Base-by-base conservation (phyloP, 1,140 invertebrate species). In the Drosophila aff. region DNA sequence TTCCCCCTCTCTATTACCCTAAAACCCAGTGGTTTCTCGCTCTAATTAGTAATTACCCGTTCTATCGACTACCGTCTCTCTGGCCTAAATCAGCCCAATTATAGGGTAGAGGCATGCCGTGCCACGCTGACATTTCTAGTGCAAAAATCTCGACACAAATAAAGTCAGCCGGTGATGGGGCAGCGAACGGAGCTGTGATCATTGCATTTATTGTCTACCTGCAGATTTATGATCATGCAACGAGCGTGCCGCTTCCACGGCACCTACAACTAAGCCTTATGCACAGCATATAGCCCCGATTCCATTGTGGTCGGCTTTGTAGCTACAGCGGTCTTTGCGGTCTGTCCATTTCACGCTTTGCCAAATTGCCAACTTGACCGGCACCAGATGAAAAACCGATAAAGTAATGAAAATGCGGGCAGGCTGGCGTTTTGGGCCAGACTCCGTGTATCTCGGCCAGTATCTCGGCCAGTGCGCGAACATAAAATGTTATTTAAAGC, bases 281-380 rank as follows among this genome's bases (percentile, higher is more conserved):
- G 62, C 36, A 57, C 15, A 31, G 26, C 44, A 36, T 72, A 67
- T 41, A 67, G 43, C 68, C 67, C 46, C 71, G 61, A 64, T 62
- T 53, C 36, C 53, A 57, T 57, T 57, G 53, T 57, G 53, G 53
- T 63, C 23, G 62, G 44, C 73, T 66, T 71, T 74, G 62, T 36
- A 44, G 53, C 61, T 52, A 41, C 33, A 62, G 36, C 36, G 49
- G 10, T 52, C 50, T 47, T 68, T 84, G 81, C 67, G 85, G 81
- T 84, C 74, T 76, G 78, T 63, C 41, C 85, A 90, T 82, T 89
- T 89, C 85, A 89, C 85, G 85, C 85, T 89, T 89, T 85, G 85
- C 85, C 85, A 89, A 89, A 89, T 89, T 89, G 85, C 85, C 81
- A 89, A 89, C 85, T 89, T 89, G 81, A 90, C 85, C 85, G 78